These are phyloP conservation scores for Papilio machaon DNA, from an alignment of 1,140 invertebrate species.

Conservation along the genomic window DNA sequence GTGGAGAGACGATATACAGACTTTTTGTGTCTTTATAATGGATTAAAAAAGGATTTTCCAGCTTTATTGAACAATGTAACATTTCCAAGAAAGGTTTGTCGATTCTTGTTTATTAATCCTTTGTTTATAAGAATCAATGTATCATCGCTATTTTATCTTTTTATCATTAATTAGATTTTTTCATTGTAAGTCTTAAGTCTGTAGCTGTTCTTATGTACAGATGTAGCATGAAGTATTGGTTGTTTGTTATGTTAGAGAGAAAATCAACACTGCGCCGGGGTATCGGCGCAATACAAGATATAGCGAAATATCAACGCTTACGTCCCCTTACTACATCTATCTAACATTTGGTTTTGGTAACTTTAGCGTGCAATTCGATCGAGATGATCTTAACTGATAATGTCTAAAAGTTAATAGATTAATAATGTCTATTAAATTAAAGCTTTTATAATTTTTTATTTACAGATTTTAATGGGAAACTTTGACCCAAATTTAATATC, in stretches of 20 bases:
- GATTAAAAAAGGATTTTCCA: conserved; percentile 84
- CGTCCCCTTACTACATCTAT: too few relatives aligned
- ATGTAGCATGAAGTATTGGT: not conserved
- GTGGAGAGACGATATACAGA: conserved; percentile 90
- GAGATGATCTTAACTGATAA: too few relatives aligned
- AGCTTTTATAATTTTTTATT: not conserved
- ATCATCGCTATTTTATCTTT: conserved; percentile 1
- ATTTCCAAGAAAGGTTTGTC: conserved; percentile 88
- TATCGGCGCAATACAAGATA: too few relatives aligned
- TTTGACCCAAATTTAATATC: conserved; percentile 88
- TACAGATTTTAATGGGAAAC: conserved; percentile 86
- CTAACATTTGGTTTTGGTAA: too few relatives aligned
- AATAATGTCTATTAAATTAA: not conserved
- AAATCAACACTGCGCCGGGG: too few relatives aligned
- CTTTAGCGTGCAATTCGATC: too few relatives aligned
- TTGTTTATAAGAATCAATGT: conserved; percentile 31
- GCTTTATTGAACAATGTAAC: conserved; percentile 82
- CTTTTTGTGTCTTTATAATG: conserved; percentile 86
- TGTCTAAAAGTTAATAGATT: too few relatives aligned
- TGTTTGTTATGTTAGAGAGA: too few relatives aligned
- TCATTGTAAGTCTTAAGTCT: not conserved
- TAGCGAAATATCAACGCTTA: too few relatives aligned
- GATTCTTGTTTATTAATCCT: conserved; percentile 46
- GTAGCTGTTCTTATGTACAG: not conserved
- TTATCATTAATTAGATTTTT: not conserved